A percentile compares a stretch with the other conserved stretches of the same genome.
These are phyloP conservation scores for Pseudomugil tenellus DNA, from an alignment of 2,797 vertebrate genomes.

Conservation along the genomic window DNA sequence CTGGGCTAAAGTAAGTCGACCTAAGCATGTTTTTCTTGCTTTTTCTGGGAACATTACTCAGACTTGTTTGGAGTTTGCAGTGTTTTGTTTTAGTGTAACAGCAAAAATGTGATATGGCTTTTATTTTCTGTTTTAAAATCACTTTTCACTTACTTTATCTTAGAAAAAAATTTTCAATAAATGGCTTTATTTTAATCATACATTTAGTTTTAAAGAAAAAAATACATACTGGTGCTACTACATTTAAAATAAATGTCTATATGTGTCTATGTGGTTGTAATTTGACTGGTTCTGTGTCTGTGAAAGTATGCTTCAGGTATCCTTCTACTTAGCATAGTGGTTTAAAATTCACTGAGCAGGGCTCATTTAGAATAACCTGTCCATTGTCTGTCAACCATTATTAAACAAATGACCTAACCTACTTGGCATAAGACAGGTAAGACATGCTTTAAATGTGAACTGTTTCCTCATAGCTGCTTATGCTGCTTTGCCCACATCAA, in stretches of 20 bases:
- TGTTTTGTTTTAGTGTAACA: neutral
- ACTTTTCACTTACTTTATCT: neutral
- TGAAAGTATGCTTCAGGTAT: neutral
- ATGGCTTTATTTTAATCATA: neutral
- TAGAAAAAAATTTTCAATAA: neutral
- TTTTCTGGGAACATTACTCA: too few species aligned
- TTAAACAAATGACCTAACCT: neutral
- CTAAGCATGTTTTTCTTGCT: constrained; percentile 20
- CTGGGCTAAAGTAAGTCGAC: constrained; percentile 92
- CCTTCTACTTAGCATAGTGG: neutral
- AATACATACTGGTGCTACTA: neutral
- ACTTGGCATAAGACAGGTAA: neutral
- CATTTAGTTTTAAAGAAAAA: neutral
- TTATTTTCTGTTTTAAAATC: neutral
- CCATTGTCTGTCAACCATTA: neutral
- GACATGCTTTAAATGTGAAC: neutral
- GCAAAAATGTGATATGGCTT: neutral
- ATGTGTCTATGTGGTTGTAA: neutral
- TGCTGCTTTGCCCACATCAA: constrained; percentile 13
- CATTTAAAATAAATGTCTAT: neutral
- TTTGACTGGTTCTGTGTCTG: neutral
- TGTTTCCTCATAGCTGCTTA: constrained; percentile 21
- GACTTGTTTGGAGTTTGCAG: neutral
- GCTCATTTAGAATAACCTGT: neutral
- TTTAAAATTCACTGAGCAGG: constrained; percentile 1